A percentile compares a stretch with the other conserved stretches of the same genome.
Conservation (phyloP, 2,888 invertebrate species). For the Oxycera nigricornis region DNA sequence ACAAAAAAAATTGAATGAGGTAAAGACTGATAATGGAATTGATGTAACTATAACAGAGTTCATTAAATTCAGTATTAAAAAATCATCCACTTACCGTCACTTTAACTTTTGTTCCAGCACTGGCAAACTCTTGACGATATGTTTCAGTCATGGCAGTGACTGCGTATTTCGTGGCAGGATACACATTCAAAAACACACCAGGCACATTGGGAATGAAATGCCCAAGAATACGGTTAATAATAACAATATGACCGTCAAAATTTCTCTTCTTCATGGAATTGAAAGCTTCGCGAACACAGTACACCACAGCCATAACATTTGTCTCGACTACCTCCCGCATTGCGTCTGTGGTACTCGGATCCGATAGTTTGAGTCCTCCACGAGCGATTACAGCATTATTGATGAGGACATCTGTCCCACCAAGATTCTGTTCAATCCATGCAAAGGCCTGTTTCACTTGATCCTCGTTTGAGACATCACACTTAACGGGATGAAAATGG, state of each 20-base stretch:
- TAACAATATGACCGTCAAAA: conserved; percentile 63
- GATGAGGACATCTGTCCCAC: conserved; percentile 66
- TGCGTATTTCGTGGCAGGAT: conserved; percentile 57
- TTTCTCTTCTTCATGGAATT: conserved; percentile 61
- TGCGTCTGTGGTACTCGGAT: conserved; percentile 50
- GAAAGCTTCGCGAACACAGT: conserved; percentile 63
- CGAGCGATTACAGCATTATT: conserved; percentile 66
- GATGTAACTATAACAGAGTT: background rate
- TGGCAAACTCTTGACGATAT: conserved; percentile 57
- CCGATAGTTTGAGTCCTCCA: conserved; percentile 50
- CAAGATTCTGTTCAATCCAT: conserved; percentile 63
- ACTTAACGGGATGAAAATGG: conserved; percentile 57
- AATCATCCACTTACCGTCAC: conserved; percentile 55
- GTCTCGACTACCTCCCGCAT: conserved; percentile 60
- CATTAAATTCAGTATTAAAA: background rate
- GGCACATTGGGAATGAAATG: conserved; percentile 51
- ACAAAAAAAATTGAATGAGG: no score
- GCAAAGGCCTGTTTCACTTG: conserved; percentile 66
- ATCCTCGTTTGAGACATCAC: conserved; percentile 65
- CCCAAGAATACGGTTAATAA: conserved; percentile 61
- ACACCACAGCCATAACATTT: conserved; percentile 62
- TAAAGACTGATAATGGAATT: no score
- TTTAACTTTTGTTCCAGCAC: conserved; percentile 57
- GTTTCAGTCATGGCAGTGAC: conserved; percentile 58
- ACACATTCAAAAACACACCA: conserved; percentile 53